A percentile compares a stretch with the other conserved stretches of the same genome.
phyloP scores from a whole-genome alignment of 1,140 invertebrate genomes.

The Idris sp. region DNA sequence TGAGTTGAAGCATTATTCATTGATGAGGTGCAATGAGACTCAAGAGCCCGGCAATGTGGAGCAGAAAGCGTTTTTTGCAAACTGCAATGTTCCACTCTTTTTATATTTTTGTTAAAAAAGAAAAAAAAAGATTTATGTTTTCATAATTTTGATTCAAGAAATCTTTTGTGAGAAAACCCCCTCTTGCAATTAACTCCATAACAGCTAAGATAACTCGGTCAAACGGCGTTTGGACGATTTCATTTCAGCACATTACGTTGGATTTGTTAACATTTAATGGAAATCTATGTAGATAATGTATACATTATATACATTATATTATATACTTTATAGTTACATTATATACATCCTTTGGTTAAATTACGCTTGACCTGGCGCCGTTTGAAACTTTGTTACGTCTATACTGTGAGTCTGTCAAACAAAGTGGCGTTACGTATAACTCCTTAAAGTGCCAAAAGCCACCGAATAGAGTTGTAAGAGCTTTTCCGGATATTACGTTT shows the following conservation, averaged over 20 bases:
- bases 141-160: conserved; percentile 42
- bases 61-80: conserved; percentile 39
- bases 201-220: too few species aligned
- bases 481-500: conserved; percentile 68
- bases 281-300: conserved; percentile 2
- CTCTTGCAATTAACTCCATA: too few species aligned
- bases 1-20: conserved; percentile 62
- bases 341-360: conserved; percentile 45
- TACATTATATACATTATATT: too few species aligned
- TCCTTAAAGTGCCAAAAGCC: conserved; percentile 62
- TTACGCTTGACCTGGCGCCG: conserved; percentile 55
- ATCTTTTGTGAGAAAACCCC: too few species aligned
- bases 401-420: conserved; percentile 65
- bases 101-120: too few species aligned
- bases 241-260: conserved; percentile 12
- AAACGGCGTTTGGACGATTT: not conserved
- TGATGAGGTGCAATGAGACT: conserved; percentile 64
- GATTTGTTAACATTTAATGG: conserved; percentile 24
- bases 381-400: conserved; percentile 62
- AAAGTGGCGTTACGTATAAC: conserved; percentile 62
- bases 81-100: too few species aligned
- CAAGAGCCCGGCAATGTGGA: conserved; percentile 41
- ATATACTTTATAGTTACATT: conserved; percentile 30
- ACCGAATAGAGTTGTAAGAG: conserved; percentile 60
- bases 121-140: conserved; percentile 28